phyloP scores from a whole-genome alignment of 2,888 invertebrate genomes.

The Cephus runcator region DNA sequence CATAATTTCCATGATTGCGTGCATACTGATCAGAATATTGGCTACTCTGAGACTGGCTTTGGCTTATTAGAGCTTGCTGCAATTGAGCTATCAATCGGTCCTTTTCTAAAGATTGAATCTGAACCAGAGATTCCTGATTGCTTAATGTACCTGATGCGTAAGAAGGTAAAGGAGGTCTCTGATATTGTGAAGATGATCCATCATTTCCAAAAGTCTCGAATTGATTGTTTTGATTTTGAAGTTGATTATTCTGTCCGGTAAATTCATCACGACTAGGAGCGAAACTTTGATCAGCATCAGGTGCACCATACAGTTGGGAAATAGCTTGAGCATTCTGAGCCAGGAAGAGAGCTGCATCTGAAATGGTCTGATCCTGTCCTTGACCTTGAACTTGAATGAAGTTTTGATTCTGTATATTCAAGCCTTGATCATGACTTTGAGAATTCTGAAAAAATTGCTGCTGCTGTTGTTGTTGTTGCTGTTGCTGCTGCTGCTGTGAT shows the following conservation, averaged over 20 bases:
- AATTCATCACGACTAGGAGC: conserved; percentile 45
- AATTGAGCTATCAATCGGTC: conserved; percentile 54
- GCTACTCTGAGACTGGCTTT: conserved; percentile 31
- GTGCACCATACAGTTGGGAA: conserved; percentile 53
- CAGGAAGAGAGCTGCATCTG: conserved; percentile 57
- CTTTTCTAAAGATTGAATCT: conserved; percentile 54
- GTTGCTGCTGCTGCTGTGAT: conserved; percentile 5
- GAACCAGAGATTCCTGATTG: conserved; percentile 42
- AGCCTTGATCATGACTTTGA: conserved; percentile 13
- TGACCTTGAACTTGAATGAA: conserved; percentile 27
- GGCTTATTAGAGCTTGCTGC: conserved; percentile 43
- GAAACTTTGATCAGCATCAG: conserved; percentile 50
- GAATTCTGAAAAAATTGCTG: conserved; percentile 15
- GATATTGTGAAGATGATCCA: neutral
- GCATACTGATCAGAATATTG: conserved; percentile 37
- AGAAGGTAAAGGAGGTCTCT: conserved; percentile 39
- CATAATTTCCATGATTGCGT: conserved; percentile 42
- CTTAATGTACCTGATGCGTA: conserved; percentile 55
- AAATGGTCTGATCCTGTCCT: conserved; percentile 44
- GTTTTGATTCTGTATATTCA: conserved; percentile 26
- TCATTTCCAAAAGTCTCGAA: conserved; percentile 22
- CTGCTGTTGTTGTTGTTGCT: conserved; percentile 10
- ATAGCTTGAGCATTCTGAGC: conserved; percentile 58
- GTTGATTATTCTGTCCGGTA: conserved; percentile 31
- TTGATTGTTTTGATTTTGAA: conserved; percentile 28